Evolutionary conservation across 2,113 vertebrate genomes (phyloP).

Genomic region (Eudyptes chrysolophus): DNA sequence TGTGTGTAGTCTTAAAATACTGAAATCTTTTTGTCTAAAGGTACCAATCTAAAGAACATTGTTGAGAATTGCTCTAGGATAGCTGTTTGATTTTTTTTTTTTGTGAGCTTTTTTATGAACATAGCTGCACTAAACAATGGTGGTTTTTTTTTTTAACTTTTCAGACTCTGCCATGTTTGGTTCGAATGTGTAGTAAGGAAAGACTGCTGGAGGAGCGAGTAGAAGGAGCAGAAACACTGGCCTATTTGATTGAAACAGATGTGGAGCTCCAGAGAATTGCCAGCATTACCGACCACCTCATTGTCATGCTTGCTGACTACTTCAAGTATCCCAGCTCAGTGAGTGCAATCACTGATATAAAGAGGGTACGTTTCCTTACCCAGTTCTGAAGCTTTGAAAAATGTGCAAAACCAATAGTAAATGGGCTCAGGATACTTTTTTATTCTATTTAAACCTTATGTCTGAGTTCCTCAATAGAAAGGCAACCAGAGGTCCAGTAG

Average conservation of each 20-base stretch:
- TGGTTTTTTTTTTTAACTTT: not conserved
- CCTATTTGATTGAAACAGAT: slow-evolving; percentile 96
- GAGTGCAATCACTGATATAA: slow-evolving; percentile 97
- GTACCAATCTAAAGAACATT: not conserved
- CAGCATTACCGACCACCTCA: slow-evolving; percentile 96
- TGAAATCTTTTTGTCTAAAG: not conserved
- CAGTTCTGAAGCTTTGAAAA: not conserved
- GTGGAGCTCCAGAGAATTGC: slow-evolving; percentile 96
- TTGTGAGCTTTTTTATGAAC: not conserved
- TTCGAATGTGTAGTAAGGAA: slow-evolving; percentile 98
- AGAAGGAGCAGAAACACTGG: slow-evolving; percentile 95
- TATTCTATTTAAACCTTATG: not conserved
- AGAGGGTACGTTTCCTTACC: slow-evolving; percentile 84
- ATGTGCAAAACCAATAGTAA: not conserved
- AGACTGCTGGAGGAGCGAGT: slow-evolving; percentile 94
- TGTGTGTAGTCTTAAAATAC: not conserved
- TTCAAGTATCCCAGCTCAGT: slow-evolving; percentile 99
- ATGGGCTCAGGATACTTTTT: not conserved
- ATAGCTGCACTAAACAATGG: not conserved
- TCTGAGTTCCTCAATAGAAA: not conserved
- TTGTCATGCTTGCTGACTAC: slow-evolving; percentile 96
- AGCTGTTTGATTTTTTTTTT: not conserved
- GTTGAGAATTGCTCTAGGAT: not conserved
- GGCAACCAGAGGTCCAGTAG: not conserved
- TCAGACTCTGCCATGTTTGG: slow-evolving; percentile 94